Conservation (phyloP, 2,888 invertebrate species). For the Xylota sylvarum region DNA sequence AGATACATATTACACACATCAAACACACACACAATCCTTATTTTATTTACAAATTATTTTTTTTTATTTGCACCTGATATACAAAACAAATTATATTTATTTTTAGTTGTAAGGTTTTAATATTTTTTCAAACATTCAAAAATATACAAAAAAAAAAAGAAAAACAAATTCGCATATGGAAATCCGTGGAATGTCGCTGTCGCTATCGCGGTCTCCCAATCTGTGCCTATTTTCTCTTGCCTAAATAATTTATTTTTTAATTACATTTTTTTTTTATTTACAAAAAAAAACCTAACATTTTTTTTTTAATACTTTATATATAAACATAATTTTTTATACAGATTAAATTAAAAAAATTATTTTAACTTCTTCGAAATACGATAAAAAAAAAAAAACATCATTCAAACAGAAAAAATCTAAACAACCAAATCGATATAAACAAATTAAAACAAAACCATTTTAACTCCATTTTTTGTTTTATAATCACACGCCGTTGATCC, state of each 20-base stretch:
- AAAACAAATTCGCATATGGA: constrained; percentile 81
- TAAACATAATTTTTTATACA: no score
- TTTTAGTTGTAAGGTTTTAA: constrained; percentile 69
- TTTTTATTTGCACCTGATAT: constrained; percentile 49
- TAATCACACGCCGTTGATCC: constrained; percentile 57
- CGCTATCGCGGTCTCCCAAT: constrained; percentile 86
- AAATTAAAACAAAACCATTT: constrained; percentile 35
- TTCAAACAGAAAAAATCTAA: constrained; percentile 31
- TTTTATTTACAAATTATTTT: constrained; percentile 47
- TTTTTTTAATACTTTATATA: constrained; percentile 34
- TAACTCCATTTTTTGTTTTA: constrained; percentile 41
- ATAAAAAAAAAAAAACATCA: constrained; percentile 33
- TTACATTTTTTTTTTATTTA: constrained; percentile 39
- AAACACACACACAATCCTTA: constrained; percentile 78
- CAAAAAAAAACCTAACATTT: constrained; percentile 26
- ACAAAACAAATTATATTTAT: constrained; percentile 47
- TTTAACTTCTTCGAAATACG: constrained; percentile 46
- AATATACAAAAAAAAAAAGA: constrained; percentile 48
- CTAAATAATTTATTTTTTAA: constrained; percentile 61
- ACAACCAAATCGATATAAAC: background rate
- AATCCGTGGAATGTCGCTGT: constrained; percentile 85
- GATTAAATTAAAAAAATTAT: constrained; percentile 15
- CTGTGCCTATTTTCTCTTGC: constrained; percentile 83
- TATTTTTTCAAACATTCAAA: constrained; percentile 60
- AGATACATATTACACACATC: constrained; percentile 75